Evolutionary conservation across 2,113 vertebrate genomes (phyloP), one percentile per base, ranked within the genome.

Genomic region (Mola mola): DNA sequence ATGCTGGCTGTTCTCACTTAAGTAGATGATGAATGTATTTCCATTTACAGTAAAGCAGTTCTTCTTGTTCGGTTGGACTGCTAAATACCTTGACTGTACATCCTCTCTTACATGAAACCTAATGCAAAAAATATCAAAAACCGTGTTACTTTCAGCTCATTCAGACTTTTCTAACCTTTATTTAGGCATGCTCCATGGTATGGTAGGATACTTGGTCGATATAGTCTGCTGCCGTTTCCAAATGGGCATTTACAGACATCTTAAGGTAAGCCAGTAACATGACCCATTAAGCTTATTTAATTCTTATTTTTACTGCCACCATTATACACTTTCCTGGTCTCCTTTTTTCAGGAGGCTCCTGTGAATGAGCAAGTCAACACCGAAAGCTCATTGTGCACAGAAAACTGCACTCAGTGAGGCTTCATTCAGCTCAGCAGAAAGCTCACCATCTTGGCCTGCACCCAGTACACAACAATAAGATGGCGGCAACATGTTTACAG

Each of bases 151-250:
- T 1, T 9, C 28, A 29, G 1, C 28, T 29, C 28, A 29, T 29
- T 29, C 2, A 29, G 9, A n/a, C n/a, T n/a, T n/a, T n/a, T n/a
- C n/a, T 40, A 7, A 4, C 37, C n/a, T 17, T 17, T 4, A 6
- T 40, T 17, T 40, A 99, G 97, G 97, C 16, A 97, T 99, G 94
- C 83, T 99, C 73, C 97, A 99, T 13, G 87, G 92, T 34, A 75
- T 96, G 79, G 93, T 95, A 38, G 95, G 95, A 74, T 98, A 94
- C 88, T 80, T 95, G 72, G 92, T 95, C 28, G 96, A 98, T 82
- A 56, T 96, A 6, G 46, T 97, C 83, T 99, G 94, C 90, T 99
- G 96, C 86, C 96, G 94, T 79, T 95, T 98, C 81, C 92, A 92
- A 89, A 84, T 96, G 69, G 94, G 95, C 73, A 87, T 92, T 59